Conservation (phyloP, 2,797 vertebrate genomes). For the Anguilla pacifica region DNA sequence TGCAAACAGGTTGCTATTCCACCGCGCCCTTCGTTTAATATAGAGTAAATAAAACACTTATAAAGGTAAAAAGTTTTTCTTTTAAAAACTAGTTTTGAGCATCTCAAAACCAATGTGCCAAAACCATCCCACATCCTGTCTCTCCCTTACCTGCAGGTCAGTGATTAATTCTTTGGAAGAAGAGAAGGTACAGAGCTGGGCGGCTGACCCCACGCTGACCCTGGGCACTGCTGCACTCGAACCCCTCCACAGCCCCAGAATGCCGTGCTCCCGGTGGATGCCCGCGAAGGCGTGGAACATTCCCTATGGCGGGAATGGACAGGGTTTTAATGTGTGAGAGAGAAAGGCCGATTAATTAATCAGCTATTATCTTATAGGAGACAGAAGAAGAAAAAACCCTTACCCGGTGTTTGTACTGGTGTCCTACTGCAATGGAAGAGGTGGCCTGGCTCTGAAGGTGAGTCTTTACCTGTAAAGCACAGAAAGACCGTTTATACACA, state of each 20-base stretch:
- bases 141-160: constrained; percentile 69
- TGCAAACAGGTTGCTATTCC: no score
- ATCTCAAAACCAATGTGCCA: no score
- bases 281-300: constrained; percentile 71
- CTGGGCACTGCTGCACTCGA: constrained; percentile 74
- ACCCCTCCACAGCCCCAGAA: constrained; percentile 78
- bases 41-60: no score
- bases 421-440: constrained; percentile 83
- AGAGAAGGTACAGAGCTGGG: constrained; percentile 78
- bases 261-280: constrained; percentile 74
- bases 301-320: constrained; percentile 58
- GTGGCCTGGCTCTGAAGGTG: constrained; percentile 84
- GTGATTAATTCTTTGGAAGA: constrained; percentile 71
- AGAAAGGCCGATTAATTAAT: not conserved
- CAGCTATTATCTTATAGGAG: not conserved
- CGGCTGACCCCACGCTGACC: constrained; percentile 76
- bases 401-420: constrained; percentile 85
- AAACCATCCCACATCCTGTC: not conserved
- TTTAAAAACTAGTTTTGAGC: no score
- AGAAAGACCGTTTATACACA: constrained; percentile 16
- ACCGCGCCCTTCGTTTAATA: no score
- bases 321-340: not conserved
- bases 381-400: not conserved
- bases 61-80: no score
- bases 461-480: constrained; percentile 79